Base-by-base conservation (phyloP, 2,113 vertebrate species). In the Lanius ludovicianus region DNA sequence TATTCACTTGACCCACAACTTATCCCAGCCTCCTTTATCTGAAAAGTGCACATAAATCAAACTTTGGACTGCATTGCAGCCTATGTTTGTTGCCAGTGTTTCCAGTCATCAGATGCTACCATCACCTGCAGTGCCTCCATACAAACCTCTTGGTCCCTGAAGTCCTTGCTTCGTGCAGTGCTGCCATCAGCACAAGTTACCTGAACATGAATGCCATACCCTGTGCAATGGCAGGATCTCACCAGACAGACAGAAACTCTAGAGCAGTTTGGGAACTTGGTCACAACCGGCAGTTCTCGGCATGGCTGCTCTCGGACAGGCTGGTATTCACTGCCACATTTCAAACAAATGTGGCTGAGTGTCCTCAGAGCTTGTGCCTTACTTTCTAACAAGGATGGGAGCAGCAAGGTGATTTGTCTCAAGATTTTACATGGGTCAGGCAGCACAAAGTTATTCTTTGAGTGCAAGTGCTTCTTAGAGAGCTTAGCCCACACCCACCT, bases 11-110 rank as follows among this genome's bases (percentile, higher is more conserved):
- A 91, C 52, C 64, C 68, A 59, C 50, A 84, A 30, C 9, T 86
- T 86, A 74, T 67, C 68, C 83, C 60, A 89, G 56, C 3, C 35
- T 82, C 53, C 73, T 97, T 92, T 87, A 92, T 91, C 93, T 89
- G 74, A 71, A 92, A 92, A 21, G 31, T 53, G 11, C 28, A 68
- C 18, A 71, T 62, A 94, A 89, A 95, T 82, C 47, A 84, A 24
- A 14, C 15, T 75, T 87, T 78, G 80, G 52, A 49, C 30, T 71
- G 28, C 14, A 33, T 9, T 27, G 15, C 77, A 75, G 41, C 1
- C 1, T 46, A 71, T 60, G 71, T 95, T 63, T 52, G 57, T 84
- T 44, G 44, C 33, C 75, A 44, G 47, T n/a, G 13, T 81, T 95
- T 89, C 60, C 64, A 90, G 65, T 14, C 65, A 46, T 55, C 6